A percentile compares a stretch with the other conserved stretches of the same genome.
phyloP scores from a whole-genome alignment of 2,797 vertebrate species.

The Liasis olivaceus region DNA sequence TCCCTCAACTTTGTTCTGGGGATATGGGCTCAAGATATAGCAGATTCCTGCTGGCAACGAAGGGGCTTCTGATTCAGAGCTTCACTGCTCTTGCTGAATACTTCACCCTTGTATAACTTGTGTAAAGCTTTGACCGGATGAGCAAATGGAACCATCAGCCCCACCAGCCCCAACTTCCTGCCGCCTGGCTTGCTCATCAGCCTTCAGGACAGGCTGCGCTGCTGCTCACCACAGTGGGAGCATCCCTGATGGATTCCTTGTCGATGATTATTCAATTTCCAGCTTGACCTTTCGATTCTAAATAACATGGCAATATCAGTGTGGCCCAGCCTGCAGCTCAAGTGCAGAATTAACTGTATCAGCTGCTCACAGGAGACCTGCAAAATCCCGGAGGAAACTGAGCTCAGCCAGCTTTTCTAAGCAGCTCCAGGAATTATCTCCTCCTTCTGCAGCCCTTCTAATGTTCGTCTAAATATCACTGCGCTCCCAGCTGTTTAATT shows the following conservation, averaged over 20 bases:
- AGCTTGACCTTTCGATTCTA: conserved; percentile 83
- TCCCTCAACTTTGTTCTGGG: not conserved
- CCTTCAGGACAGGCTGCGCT: not conserved
- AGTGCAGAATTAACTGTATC: conserved; percentile 79
- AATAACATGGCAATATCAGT: conserved; percentile 80
- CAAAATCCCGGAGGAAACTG: conserved; percentile 62
- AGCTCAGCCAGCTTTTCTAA: conserved; percentile 63
- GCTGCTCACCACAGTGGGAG: conserved; percentile 3
- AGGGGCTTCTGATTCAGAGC: not conserved
- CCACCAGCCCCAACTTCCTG: not conserved
- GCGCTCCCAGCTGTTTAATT: conserved; percentile 81
- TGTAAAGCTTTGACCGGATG: not conserved
- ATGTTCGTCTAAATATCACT: conserved; percentile 81
- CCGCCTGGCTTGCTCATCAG: not conserved
- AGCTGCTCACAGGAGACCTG: conserved; percentile 72
- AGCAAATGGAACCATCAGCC: not conserved
- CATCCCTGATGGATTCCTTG: conserved; percentile 72
- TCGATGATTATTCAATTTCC: conserved; percentile 82
- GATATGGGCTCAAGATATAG: not conserved
- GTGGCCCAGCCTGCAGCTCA: conserved; percentile 71
- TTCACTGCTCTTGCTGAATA: not conserved
- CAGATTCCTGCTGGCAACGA: not conserved
- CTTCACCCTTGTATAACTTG: not conserved
- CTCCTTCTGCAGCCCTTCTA: conserved; percentile 68
- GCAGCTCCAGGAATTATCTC: conserved; percentile 68